A percentile compares a stretch with the other conserved stretches of the same genome.
Evolutionary conservation across 2,888 invertebrate species (phyloP).

Genomic region (Trichogramma dendrolimi): DNA sequence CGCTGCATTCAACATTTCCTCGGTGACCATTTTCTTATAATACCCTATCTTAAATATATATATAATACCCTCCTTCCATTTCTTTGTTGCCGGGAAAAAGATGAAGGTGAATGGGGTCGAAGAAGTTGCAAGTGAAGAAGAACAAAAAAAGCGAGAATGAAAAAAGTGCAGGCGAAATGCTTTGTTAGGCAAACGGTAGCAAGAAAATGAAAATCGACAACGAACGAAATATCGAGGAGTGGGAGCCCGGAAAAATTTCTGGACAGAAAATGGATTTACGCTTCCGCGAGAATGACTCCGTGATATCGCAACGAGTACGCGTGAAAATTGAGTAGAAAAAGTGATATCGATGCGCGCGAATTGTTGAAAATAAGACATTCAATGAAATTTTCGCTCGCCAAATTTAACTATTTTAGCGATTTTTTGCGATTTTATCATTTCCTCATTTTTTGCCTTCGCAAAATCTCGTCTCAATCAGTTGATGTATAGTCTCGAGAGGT

Average conservation of each 20-base stretch:
- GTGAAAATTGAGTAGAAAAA: too few relatives aligned
- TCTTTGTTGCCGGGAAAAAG: neutral
- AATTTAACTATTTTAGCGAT: too few relatives aligned
- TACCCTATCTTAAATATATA: too few relatives aligned
- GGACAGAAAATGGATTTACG: constrained; percentile 20
- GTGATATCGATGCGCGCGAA: too few relatives aligned
- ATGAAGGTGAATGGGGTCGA: neutral
- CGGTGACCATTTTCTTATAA: too few relatives aligned
- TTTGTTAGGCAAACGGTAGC: neutral
- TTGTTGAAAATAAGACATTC: too few relatives aligned
- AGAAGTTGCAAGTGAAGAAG: constrained; percentile 1
- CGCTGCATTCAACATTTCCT: too few relatives aligned
- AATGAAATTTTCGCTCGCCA: too few relatives aligned
- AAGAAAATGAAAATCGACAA: constrained; percentile 8
- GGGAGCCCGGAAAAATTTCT: constrained; percentile 9
- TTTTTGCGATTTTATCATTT: too few relatives aligned
- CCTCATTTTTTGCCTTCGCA: neutral
- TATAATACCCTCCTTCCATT: too few relatives aligned
- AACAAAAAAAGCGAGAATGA: neutral
- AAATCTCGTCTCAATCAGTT: constrained; percentile 14
- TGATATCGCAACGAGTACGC: too few relatives aligned
- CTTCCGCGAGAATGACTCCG: neutral
- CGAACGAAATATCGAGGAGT: neutral
- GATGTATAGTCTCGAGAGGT: too few relatives aligned
- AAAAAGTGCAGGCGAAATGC: constrained; percentile 4